Evolutionary conservation across 1,140 invertebrate species (phyloP).

Genomic region (Calliopsis andreniformis): DNA sequence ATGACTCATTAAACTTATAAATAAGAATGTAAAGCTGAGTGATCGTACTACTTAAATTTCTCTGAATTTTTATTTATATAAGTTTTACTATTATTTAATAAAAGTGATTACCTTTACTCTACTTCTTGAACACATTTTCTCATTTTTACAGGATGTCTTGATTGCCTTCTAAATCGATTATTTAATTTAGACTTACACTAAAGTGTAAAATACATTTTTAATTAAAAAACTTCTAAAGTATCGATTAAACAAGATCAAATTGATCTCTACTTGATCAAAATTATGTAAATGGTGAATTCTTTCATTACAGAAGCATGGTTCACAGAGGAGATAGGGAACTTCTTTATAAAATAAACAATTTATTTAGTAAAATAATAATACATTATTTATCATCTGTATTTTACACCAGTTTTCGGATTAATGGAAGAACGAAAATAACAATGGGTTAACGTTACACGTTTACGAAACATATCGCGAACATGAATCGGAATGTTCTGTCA

Average conservation of each 20-base stretch:
- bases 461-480: constrained; percentile 36
- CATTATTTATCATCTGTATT: constrained; percentile 57
- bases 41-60: no score
- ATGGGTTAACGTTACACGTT: constrained; percentile 35
- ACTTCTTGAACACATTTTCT: no score
- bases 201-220: no score
- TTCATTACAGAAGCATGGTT: no score
- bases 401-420: constrained; percentile 52
- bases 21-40: neutral
- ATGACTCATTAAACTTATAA: neutral
- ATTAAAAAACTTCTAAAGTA: no score
- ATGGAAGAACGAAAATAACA: constrained; percentile 57
- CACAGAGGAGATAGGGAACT: no score
- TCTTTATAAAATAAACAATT: constrained; percentile 67
- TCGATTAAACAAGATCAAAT: no score
- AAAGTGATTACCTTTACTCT: no score
- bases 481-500: constrained; percentile 31
- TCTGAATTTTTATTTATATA: neutral
- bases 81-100: neutral
- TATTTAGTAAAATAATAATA: constrained; percentile 70
- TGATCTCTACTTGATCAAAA: no score
- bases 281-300: no score
- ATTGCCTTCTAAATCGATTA: neutral
- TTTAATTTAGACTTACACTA: no score
- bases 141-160: neutral